These are phyloP conservation scores for Oreortyx pictus DNA, from an alignment of 2,797 vertebrate species.

Conservation along the genomic window DNA sequence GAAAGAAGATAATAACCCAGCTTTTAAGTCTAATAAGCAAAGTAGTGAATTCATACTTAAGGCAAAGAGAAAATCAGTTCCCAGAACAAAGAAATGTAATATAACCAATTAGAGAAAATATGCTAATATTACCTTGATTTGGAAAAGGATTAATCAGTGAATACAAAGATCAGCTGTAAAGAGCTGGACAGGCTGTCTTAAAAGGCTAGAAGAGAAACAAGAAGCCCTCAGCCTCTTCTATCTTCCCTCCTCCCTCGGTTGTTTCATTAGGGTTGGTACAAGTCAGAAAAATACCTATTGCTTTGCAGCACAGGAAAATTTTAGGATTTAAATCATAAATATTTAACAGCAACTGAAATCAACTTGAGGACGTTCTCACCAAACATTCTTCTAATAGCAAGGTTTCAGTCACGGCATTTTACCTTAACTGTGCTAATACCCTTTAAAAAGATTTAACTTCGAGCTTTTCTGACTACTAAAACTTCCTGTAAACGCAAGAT, in stretches of 20 bases:
- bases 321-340: neutral
- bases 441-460: neutral
- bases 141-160: conserved; percentile 20
- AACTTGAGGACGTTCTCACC: neutral
- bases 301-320: neutral
- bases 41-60: conserved; percentile 53
- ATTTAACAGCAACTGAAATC: neutral
- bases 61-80: conserved; percentile 26
- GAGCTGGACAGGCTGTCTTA: neutral
- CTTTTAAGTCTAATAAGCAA: conserved; percentile 60
- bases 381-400: neutral
- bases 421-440: neutral
- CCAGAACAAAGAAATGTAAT: conserved; percentile 50
- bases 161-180: neutral
- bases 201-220: neutral
- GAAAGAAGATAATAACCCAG: conserved; percentile 45
- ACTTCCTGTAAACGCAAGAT: neutral
- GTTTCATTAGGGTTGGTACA: neutral
- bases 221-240: neutral
- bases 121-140: conserved; percentile 28
- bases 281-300: neutral
- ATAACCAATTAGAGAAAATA: conserved; percentile 30
- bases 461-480: conserved; percentile 1
- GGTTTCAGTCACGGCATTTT: neutral
- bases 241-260: neutral